Conservation (phyloP, 1,140 invertebrate species). For the Chymomyza costata region DNA sequence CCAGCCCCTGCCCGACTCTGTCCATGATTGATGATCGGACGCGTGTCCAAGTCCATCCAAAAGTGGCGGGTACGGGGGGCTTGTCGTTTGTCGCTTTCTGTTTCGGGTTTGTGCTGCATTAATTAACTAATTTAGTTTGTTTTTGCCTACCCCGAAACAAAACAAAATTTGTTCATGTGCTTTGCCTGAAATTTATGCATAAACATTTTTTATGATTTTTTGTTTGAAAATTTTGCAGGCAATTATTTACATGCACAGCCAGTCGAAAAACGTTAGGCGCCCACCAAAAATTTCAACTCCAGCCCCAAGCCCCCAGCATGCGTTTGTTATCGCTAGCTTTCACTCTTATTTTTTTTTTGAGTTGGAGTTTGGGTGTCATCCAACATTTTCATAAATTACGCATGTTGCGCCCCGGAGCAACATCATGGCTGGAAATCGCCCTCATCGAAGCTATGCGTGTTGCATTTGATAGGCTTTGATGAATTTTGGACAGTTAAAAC, state of each 20-base stretch:
- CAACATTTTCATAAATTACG: slow-evolving; percentile 57
- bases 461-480: slow-evolving; percentile 53
- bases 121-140: slow-evolving; percentile 69
- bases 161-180: slow-evolving; percentile 26
- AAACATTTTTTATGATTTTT: slow-evolving; percentile 22
- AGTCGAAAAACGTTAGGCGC: too few relatives aligned
- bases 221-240: slow-evolving; percentile 20
- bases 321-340: slow-evolving; percentile 46
- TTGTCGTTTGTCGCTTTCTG: slow-evolving; percentile 15
- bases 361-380: slow-evolving; percentile 6
- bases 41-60: too few relatives aligned
- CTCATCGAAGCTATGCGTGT: not conserved
- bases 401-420: slow-evolving; percentile 27
- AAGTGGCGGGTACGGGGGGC: too few relatives aligned
- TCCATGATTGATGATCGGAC: slow-evolving; percentile 61
- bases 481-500: slow-evolving; percentile 50
- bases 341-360: slow-evolving; percentile 32
- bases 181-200: slow-evolving; percentile 45
- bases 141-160: slow-evolving; percentile 5
- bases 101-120: slow-evolving; percentile 52
- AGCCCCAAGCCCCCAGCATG: slow-evolving; percentile 15
- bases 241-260: slow-evolving; percentile 41
- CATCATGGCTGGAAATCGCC: slow-evolving; percentile 6
- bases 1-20: slow-evolving; percentile 5
- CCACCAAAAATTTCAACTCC: too few relatives aligned